Conservation (phyloP, 2,888 invertebrate species). For the Amiota mariae region DNA sequence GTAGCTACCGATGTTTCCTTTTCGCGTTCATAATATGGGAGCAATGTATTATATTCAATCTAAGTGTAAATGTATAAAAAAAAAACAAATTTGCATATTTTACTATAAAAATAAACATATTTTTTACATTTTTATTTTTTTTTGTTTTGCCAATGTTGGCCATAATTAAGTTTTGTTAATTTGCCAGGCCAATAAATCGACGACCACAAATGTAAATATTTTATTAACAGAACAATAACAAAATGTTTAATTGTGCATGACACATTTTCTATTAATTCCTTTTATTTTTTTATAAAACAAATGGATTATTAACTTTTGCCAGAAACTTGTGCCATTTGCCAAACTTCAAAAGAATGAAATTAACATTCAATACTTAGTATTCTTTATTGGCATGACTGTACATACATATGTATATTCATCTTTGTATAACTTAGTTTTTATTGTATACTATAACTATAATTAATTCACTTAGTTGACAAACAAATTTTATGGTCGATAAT, state of each 20-base stretch:
- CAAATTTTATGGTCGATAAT: no score
- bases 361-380: no score
- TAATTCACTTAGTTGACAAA: no score
- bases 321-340: conserved; percentile 26
- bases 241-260: conserved; percentile 58
- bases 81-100: neutral
- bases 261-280: conserved; percentile 40
- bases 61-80: neutral
- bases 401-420: conserved; percentile 16
- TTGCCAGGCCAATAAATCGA: conserved; percentile 52
- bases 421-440: no score
- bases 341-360: no score
- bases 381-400: no score
- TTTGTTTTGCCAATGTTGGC: neutral
- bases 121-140: neutral
- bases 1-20: no score
- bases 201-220: conserved; percentile 59
- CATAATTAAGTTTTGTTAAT: conserved; percentile 63
- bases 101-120: neutral
- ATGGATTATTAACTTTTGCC: conserved; percentile 2
- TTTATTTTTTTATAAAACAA: conserved; percentile 15
- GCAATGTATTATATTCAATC: neutral
- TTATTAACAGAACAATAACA: conserved; percentile 55
- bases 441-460: conserved; percentile 41
- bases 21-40: no score